Conservation (phyloP, 1,140 invertebrate genomes). For the Prorops nasuta region DNA sequence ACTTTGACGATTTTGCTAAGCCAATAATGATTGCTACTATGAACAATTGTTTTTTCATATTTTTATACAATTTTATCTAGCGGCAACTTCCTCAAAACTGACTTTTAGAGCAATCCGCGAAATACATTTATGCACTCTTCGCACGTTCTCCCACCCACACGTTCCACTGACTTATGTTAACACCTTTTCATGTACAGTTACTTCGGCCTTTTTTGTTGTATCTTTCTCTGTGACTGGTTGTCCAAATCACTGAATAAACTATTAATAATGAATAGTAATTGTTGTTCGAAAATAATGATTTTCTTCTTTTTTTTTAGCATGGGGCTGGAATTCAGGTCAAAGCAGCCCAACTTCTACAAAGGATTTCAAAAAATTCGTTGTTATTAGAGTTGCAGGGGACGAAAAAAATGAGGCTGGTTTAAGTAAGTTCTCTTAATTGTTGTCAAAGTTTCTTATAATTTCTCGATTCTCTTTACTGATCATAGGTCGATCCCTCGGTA, state of each 20-base stretch:
- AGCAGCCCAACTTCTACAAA: constrained; percentile 61
- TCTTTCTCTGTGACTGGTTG: constrained; percentile 6
- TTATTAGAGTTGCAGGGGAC: constrained; percentile 62
- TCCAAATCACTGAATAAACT: too few relatives aligned
- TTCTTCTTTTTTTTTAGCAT: constrained; percentile 43
- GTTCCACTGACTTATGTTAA: constrained; percentile 25
- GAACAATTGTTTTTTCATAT: neutral
- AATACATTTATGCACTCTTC: constrained; percentile 34
- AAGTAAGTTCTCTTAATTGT: constrained; percentile 27
- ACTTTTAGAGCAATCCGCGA: too few relatives aligned
- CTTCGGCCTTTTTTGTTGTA: constrained; percentile 22
- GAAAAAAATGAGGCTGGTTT: constrained; percentile 55
- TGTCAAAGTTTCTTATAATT: neutral
- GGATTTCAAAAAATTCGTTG: constrained; percentile 69
- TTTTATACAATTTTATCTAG: neutral
- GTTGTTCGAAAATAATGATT: neutral
- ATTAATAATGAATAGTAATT: neutral
- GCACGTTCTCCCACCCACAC: constrained; percentile 28
- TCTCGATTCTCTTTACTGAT: neutral
- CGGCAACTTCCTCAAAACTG: too few relatives aligned
- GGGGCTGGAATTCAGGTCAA: constrained; percentile 64
- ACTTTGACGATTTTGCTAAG: constrained; percentile 30
- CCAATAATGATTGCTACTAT: constrained; percentile 7
- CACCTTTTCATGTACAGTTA: constrained; percentile 38
- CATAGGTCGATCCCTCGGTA: constrained; percentile 49